These are phyloP conservation scores for Itoplectis maculator DNA, from an alignment of 2,888 invertebrate genomes.

Conservation along the genomic window DNA sequence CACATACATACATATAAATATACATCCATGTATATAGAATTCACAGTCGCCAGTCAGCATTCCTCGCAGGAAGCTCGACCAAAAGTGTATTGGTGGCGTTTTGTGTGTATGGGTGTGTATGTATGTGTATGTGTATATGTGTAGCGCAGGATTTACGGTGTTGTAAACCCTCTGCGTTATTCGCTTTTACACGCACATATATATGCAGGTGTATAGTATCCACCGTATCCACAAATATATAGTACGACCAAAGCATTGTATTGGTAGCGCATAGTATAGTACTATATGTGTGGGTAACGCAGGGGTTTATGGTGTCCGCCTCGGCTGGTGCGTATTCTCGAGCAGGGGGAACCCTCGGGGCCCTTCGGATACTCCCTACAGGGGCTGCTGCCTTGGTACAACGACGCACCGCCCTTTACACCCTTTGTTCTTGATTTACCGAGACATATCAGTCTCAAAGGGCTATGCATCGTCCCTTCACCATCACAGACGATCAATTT, in stretches of 20 bases:
- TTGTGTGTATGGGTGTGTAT: too few relatives aligned
- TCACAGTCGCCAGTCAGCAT: background rate
- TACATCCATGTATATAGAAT: too few relatives aligned
- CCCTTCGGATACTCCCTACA: constrained; percentile 79
- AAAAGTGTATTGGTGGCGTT: too few relatives aligned
- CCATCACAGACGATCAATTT: too few relatives aligned
- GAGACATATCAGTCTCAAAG: constrained; percentile 24
- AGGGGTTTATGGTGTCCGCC: constrained; percentile 23
- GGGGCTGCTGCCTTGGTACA: constrained; percentile 81
- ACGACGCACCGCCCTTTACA: constrained; percentile 81
- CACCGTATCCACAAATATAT: too few relatives aligned
- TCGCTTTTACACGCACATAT: too few relatives aligned
- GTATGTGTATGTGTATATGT: too few relatives aligned
- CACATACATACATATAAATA: too few relatives aligned
- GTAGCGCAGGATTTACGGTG: too few relatives aligned
- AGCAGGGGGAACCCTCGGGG: constrained; percentile 70
- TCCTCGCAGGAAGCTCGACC: too few relatives aligned
- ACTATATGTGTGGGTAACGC: background rate
- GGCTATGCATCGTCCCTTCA: background rate
- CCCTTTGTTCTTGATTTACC: constrained; percentile 75
- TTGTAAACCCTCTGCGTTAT: too few relatives aligned
- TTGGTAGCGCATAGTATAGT: background rate
- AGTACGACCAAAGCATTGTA: background rate
- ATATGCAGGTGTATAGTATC: background rate
- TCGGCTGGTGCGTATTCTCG: constrained; percentile 55